Conservation (phyloP, 1,140 invertebrate species). For the Magallana gigas region DNA sequence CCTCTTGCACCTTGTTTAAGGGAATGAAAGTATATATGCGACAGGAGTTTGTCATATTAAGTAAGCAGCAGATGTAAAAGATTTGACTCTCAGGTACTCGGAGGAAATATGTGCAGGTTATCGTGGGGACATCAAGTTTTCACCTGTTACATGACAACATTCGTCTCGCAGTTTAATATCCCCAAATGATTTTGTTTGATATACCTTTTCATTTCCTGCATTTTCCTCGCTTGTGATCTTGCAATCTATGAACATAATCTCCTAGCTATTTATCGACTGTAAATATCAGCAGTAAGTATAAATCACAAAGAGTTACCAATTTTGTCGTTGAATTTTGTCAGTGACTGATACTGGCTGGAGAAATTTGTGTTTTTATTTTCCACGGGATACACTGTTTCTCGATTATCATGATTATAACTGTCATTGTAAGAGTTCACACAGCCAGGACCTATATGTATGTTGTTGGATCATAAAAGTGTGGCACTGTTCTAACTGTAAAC, state of each 20-base stretch:
- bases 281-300: conserved; percentile 14
- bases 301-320: not conserved
- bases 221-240: not conserved
- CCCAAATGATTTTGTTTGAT: not conserved
- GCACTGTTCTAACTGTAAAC: not conserved
- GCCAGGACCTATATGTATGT: not conserved
- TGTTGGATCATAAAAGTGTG: not conserved
- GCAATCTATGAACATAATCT: conserved; percentile 20
- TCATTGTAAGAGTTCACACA: not conserved
- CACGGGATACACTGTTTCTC: not conserved
- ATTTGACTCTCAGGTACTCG: not conserved
- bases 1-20: too few species aligned
- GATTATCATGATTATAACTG: conserved; percentile 28
- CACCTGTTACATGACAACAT: not conserved
- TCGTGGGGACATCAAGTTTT: not conserved
- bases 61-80: not conserved
- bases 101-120: not conserved
- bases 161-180: not conserved
- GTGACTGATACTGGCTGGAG: not conserved
- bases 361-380: not conserved
- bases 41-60: too few species aligned
- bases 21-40: too few species aligned
- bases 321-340: not conserved
- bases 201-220: not conserved
- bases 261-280: not conserved